Base-by-base conservation (phyloP, 2,888 invertebrate genomes). In the Drosophila fungiperda region DNA sequence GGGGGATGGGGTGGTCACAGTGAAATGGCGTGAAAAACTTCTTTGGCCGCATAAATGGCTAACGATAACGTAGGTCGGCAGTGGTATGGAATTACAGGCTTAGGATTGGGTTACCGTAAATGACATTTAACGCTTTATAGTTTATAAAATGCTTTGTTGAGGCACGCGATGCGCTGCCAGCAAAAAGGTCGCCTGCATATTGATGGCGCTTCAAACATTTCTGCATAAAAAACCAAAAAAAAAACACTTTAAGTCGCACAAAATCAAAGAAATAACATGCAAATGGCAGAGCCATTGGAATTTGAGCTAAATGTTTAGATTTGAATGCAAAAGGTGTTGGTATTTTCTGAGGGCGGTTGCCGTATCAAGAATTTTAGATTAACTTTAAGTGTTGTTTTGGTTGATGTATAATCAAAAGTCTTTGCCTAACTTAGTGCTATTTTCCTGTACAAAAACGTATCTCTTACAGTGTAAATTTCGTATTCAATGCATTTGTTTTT, bases 71-170 rank as follows among this genome's bases (percentile, higher is more conserved):
- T 73, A 20, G 61, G 54, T 42, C 45, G 65, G 42, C 12, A 8
- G 38, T 6, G 36, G 54, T 70, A 32, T 65, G 73, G 68, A 68
- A 66, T 69, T 80, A 66, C 64, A 54, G 70, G 65, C 60, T 57
- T 55, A 33, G 52, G 80, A 85, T 84, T 71, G 66, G 83, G 86
- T 88, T 87, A 82, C 86, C 64, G 68, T 90, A 90, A 87, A 87
- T 87, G 90, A 81, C 90, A 87, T 87, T 90, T 87, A 89, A 86
- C 86, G 86, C 88, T 88, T 89, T 87, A 89, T 82, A 84, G 87
- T 87, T 85, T 87, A 76, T 79, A 79, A 80, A 86, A 79, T 87
- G 77, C 80, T 75, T 80, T 64, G 69, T 54, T 57, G 45, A 45
- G 84, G 76, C 85, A 85, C 85, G 85, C 89, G 89, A 86, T 78